phyloP scores from a whole-genome alignment of 2,888 invertebrate species.

The Cotesia congregata region DNA sequence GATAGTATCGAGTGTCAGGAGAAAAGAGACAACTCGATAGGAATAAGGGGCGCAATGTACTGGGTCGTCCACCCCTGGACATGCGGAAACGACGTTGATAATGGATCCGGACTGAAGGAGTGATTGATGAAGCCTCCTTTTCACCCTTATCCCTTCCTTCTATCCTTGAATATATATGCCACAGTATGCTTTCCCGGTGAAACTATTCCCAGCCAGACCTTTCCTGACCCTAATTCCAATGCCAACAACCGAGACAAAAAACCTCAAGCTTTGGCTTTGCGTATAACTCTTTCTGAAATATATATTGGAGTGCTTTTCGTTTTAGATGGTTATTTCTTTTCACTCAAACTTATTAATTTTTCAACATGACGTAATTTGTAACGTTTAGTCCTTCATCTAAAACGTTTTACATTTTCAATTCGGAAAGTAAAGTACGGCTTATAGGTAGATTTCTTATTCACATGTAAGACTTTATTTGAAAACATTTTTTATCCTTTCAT shows the following conservation, averaged over 20 bases:
- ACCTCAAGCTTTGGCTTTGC: too few species aligned
- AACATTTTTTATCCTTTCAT: too few species aligned
- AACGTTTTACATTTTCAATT: too few species aligned
- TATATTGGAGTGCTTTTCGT: too few species aligned
- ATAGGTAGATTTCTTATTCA: too few species aligned
- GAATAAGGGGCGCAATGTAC: slow-evolving; percentile 49
- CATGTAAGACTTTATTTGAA: too few species aligned
- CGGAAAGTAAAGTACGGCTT: too few species aligned
- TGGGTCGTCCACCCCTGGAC: slow-evolving; percentile 56
- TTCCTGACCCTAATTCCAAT: slow-evolving; percentile 53
- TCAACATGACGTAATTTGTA: too few species aligned
- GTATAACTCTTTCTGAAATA: too few species aligned
- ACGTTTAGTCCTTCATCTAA: too few species aligned
- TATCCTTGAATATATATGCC: slow-evolving; percentile 28
- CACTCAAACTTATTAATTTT: too few species aligned
- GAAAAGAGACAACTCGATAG: slow-evolving; percentile 19
- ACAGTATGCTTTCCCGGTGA: slow-evolving; percentile 32
- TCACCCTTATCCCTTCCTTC: slow-evolving; percentile 43
- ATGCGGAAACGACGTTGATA: slow-evolving; percentile 65
- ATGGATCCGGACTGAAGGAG: slow-evolving; percentile 59
- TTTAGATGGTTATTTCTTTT: too few species aligned
- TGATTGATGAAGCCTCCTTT: slow-evolving; percentile 60
- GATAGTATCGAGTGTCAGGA: slow-evolving; percentile 12
- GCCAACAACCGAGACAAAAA: background rate
- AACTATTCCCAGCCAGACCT: slow-evolving; percentile 39